Evolutionary conservation across 2,888 invertebrate genomes (phyloP), one percentile per base, ranked within the genome.

Genomic region (Thereva unica): DNA sequence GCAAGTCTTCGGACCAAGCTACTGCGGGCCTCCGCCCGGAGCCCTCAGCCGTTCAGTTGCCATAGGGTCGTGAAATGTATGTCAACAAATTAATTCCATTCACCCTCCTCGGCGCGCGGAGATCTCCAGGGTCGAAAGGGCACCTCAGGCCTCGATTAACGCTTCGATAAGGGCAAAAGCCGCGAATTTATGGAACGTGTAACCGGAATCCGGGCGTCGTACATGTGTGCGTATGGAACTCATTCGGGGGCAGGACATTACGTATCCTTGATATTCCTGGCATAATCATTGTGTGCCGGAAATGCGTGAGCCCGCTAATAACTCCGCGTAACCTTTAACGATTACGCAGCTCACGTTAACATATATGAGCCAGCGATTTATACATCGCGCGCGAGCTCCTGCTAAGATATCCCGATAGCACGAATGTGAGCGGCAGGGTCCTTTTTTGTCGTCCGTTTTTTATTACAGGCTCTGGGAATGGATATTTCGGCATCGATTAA

Each of bases 301-400:
- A 69, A 69, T 69, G 69, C 69, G 69, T 69, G 69, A 69, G 67
- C 64, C 55, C 64, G 42, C 64, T 59, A 69, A 69, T 69, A 69
- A 69, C 54, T 67, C 64, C 45, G 57, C 56, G 63, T 69, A 64
- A 64, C 64, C 67, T 69, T 69, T 69, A 56, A 59, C 64, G 63
- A 67, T 66, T 64, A 68, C 57, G 64, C 50, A 59, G 53, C 12
- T 34, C 23, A 53, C 54, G 37, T 61, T 49, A 56, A 41, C 67
- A 67, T 67, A 54, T 69, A 67, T 69, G 69, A 37, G 42, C 44
- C 45, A 55, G 56, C 66, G 63, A 68, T 68, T 68, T 68, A 68
- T 66, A 68, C 66, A 66, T 68, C 56, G 50, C 63, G 50, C 63
- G 52, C 66, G 55, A 55, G 41, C 38, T 12, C 54, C 50, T 53